Percentiles rank a stretch among this genome's conserved stretches.
phyloP scores from a whole-genome alignment of 2,888 invertebrate species.

The Gymnocheta viridis region DNA sequence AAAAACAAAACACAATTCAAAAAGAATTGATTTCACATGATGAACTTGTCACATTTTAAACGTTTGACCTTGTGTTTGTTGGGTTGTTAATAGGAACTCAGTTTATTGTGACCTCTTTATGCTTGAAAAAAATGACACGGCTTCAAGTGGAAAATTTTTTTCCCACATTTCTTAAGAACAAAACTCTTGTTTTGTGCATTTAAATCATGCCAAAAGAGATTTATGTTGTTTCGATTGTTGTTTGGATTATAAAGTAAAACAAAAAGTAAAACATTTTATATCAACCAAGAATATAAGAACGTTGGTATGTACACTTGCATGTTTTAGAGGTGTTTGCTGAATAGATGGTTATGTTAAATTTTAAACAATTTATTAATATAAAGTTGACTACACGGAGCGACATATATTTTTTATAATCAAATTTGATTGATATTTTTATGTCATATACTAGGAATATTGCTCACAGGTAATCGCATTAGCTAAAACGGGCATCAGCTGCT shows the following conservation, averaged over 20 bases:
- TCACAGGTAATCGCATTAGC: too few species aligned
- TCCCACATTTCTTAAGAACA: background rate
- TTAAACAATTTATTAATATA: slow-evolving; percentile 12
- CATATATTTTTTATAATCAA: background rate
- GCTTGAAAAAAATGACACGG: background rate
- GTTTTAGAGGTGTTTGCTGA: background rate
- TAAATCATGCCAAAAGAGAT: slow-evolving; percentile 61
- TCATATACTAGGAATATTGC: background rate
- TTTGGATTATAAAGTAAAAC: slow-evolving; percentile 50
- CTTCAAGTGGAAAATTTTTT: too few species aligned
- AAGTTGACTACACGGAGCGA: background rate
- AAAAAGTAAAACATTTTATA: slow-evolving; percentile 13
- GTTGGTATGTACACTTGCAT: background rate
- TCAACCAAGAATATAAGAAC: background rate
- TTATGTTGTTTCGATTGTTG: slow-evolving; percentile 64
- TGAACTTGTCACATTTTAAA: too few species aligned
- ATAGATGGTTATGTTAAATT: background rate
- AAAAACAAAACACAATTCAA: too few species aligned
- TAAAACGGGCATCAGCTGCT: too few species aligned
- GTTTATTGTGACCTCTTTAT: too few species aligned
- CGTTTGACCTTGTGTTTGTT: too few species aligned
- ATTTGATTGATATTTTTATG: slow-evolving; percentile 3
- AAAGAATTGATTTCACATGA: too few species aligned
- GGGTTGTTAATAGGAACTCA: too few species aligned
- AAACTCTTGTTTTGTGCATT: slow-evolving; percentile 14